Base-by-base conservation (phyloP, 2,888 invertebrate genomes). In the Ariolimax columbianus region DNA sequence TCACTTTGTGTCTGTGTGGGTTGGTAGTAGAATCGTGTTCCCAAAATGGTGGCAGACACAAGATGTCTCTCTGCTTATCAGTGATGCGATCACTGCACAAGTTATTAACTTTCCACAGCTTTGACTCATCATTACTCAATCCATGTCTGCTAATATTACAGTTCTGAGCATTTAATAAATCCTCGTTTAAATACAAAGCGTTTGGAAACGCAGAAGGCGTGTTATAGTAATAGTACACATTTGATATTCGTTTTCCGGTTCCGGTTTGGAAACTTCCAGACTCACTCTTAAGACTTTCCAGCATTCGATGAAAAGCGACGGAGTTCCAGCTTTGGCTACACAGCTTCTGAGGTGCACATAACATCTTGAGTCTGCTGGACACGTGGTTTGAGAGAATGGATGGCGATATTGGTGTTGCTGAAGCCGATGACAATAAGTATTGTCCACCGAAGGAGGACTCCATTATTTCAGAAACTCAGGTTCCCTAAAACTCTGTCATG, bases 361-460 rank as follows among this genome's bases (percentile, higher is more conserved):
- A 43, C 47, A 70, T 30, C 70, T 51, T 80, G 36, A 80, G 47
- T 51, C 70, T 80, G 33, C 26, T n/a, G 23, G 80, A 23, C 11
- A 70, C n/a, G 14, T 68, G 36, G 51, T 30, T 36, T 38, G 80
- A 51, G 38, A 79, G 43, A 66, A n/a, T 7, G 11, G 79, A 6
- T n/a, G 47, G 30, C 14, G 68, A 9, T 0, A 33, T 26, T 11
- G 80, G 47, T 17, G 80, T 33, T 14, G 19, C 47, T 47, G 80
- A 47, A 26, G 55, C 19, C 3, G 78, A 26, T 17, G 77, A 9
- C 63, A 40, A 38, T 7, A 78, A n/a, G 30, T 26, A 59, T 26
- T 40, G 4, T n/a, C 63, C n/a, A n/a, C n/a, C 17, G 11, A 33
- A 38, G 0, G 59, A 17, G 1, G 63, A 63, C 4, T 51, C 59